A percentile compares a stretch with the other conserved stretches of the same genome.
These are phyloP conservation scores for Nemurella pictetii DNA, from an alignment of 2,888 invertebrate species.

Conservation along the genomic window DNA sequence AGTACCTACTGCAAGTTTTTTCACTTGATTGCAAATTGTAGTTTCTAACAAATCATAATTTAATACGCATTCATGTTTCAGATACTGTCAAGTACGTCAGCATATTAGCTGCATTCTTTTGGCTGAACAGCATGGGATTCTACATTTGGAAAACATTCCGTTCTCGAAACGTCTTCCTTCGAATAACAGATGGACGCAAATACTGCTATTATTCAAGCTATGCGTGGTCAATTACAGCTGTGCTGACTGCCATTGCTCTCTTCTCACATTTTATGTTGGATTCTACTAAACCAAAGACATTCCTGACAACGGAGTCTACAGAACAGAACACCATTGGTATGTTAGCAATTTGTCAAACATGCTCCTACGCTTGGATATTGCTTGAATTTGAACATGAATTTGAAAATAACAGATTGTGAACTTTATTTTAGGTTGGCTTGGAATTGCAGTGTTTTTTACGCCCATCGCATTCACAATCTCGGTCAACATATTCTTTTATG, in stretches of 20 bases:
- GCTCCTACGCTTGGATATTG: too few species aligned
- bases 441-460: slow-evolving; percentile 80
- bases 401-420: too few species aligned
- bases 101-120: slow-evolving; percentile 79
- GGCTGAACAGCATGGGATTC: slow-evolving; percentile 83
- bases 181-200: slow-evolving; percentile 83
- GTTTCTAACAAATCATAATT: neutral
- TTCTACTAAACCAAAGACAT: slow-evolving; percentile 60
- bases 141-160: slow-evolving; percentile 89
- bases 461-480: slow-evolving; percentile 79
- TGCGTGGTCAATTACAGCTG: slow-evolving; percentile 73
- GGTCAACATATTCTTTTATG: slow-evolving; percentile 77
- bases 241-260: slow-evolving; percentile 73
- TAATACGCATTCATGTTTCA: neutral
- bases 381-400: too few species aligned
- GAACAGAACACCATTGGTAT: slow-evolving; percentile 75
- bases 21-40: neutral
- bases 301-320: slow-evolving; percentile 48
- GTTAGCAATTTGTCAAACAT: too few species aligned
- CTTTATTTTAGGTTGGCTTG: slow-evolving; percentile 69
- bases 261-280: slow-evolving; percentile 82
- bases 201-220: slow-evolving; percentile 85
- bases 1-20: slow-evolving; percentile 42
- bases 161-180: slow-evolving; percentile 79
- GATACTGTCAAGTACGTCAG: slow-evolving; percentile 68